phyloP scores from a whole-genome alignment of 1,140 invertebrate genomes.

The Ruditapes philippinarum region DNA sequence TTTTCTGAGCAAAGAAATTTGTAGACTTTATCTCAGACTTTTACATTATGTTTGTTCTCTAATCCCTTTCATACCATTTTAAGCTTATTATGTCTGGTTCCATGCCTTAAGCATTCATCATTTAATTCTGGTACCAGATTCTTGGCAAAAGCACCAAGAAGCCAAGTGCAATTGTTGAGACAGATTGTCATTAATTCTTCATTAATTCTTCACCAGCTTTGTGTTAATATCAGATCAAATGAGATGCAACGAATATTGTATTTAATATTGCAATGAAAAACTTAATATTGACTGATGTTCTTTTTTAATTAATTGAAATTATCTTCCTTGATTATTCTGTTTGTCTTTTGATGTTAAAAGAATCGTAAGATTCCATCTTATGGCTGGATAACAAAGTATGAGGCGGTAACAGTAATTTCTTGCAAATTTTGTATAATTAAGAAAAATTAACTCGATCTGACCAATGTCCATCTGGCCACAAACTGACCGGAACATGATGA shows the following conservation, averaged over 20 bases:
- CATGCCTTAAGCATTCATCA: no score
- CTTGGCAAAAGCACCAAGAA: background rate
- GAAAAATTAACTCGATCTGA: background rate
- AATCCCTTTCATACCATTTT: no score
- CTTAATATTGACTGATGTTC: constrained; percentile 25
- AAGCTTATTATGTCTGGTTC: no score
- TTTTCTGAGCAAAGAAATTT: no score
- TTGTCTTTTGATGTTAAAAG: background rate
- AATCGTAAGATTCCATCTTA: background rate
- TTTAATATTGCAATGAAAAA: constrained; percentile 14
- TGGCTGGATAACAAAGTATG: background rate
- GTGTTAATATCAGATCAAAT: constrained; percentile 7
- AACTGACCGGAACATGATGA: constrained; percentile 11
- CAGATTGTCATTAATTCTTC: background rate
- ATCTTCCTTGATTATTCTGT: background rate
- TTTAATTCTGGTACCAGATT: background rate
- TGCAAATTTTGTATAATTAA: background rate
- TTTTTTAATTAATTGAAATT: background rate
- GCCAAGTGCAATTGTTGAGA: background rate
- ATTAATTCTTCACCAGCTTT: background rate
- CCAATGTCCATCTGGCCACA: constrained; percentile 21
- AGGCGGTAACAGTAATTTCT: background rate
- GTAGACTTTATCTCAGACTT: background rate
- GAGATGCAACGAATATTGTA: background rate
- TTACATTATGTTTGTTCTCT: no score